Base-by-base conservation (phyloP, 2,113 vertebrate species). In the Plectropomus leopardus region DNA sequence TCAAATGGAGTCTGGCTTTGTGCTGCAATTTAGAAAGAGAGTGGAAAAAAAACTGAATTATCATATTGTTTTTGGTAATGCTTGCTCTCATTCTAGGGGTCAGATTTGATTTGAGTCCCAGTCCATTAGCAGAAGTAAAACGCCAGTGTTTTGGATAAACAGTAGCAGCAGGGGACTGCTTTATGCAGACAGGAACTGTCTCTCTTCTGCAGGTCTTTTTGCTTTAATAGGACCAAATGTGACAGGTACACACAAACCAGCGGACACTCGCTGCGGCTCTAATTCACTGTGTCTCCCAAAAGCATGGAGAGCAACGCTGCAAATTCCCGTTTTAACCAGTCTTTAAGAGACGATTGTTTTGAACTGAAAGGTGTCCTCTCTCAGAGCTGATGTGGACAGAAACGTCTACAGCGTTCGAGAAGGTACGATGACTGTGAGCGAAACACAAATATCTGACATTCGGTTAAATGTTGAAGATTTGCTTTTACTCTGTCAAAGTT, bases 71-170 rank as follows among this genome's bases (percentile, higher is more conserved):
- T 95, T 80, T 95, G 94, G 88, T 96, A 97, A 96, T 96, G 96
- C 95, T 91, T 91, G 94, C 96, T 96, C 96, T 96, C 95, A 95
- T 97, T 96, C 96, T 91, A 86, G 95, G 93, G 96, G 97, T 97
- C 96, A 97, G 94, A 96, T 96, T 96, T 97, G 96, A 98, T 97
- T 97, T 95, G 96, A 96, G 96, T 96, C 95, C 96, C 95, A 93
- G 95, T 97, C 96, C 97, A 98, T 98, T 98, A 98, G 93, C 94
- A 94, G 95, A 94, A 83, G 89, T 80, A 45, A 86, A 93, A 96
- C 93, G 95, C 95, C 94, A 93, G 96, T 95, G 96, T 96, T 97
- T 95, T 96, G 96, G 97, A 97, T 96, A 97, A 98, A 97, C 97
- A 98, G 96, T 95, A 97, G 96, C 97, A 97, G 97, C 97, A 93